Evolutionary conservation across 2,113 vertebrate genomes (phyloP).

Genomic region (Axis porcinus): DNA sequence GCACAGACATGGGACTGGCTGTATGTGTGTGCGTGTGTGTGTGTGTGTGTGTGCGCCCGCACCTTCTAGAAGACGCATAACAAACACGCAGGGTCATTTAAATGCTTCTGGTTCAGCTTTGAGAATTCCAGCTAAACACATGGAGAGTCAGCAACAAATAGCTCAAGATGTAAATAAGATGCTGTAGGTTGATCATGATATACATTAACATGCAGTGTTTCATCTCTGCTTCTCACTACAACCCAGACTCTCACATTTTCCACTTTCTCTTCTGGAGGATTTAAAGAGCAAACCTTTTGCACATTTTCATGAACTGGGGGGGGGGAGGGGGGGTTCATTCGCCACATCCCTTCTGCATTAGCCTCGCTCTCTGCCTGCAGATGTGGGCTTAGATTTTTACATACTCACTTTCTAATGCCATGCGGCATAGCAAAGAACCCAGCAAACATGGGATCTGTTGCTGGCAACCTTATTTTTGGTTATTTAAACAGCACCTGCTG

Average conservation of each 20-base stretch:
- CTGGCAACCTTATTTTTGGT: conserved; percentile 47
- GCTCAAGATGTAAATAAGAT: conserved; percentile 79
- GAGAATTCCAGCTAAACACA: conserved; percentile 72
- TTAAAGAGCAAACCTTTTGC: conserved; percentile 65
- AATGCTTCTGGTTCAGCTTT: conserved; percentile 72
- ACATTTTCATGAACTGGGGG: conserved; percentile 70
- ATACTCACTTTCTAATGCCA: conserved; percentile 60
- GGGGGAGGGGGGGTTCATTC: conserved; percentile 67
- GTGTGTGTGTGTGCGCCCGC: background rate
- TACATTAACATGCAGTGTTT: conserved; percentile 67
- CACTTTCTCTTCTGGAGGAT: conserved; percentile 66
- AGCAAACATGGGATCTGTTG: background rate
- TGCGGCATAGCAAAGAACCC: conserved; percentile 35
- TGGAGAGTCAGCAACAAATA: conserved; percentile 74
- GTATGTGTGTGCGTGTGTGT: background rate
- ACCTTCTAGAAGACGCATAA: conserved; percentile 19
- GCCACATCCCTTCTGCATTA: conserved; percentile 58
- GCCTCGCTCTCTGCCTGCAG: conserved; percentile 74
- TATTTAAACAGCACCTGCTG: conserved; percentile 64
- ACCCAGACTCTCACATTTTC: conserved; percentile 47
- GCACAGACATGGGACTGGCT: background rate
- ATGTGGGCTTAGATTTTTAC: conserved; percentile 64
- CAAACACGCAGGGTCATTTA: conserved; percentile 59
- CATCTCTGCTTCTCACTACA: conserved; percentile 42
- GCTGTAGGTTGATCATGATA: conserved; percentile 61